Evolutionary conservation across 2,888 invertebrate species (phyloP).

Genomic region (Ischnus inquisitorius): DNA sequence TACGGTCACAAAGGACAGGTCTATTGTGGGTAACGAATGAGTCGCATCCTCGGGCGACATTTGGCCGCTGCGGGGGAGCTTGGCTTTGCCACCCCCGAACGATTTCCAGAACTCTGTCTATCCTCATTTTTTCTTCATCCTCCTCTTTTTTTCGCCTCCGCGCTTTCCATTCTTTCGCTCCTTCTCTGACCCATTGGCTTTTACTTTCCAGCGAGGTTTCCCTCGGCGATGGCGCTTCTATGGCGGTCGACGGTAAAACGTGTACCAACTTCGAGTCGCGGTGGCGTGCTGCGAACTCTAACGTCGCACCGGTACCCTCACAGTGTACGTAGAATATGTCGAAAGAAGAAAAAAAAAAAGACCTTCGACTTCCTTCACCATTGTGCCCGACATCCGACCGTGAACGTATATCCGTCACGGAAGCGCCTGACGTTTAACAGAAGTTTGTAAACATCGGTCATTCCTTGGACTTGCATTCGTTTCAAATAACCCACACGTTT

Average conservation of each 20-base stretch:
- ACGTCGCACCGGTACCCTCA: conserved; percentile 3
- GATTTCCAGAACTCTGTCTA: conserved; percentile 47
- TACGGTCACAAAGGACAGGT: conserved; percentile 54
- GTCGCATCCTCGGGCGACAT: conserved; percentile 65
- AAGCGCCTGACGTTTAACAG: conserved; percentile 33
- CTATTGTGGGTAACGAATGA: conserved; percentile 64
- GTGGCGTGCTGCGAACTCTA: conserved; percentile 1
- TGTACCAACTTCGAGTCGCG: conserved; percentile 19
- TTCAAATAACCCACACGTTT: neutral
- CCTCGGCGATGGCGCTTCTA: conserved; percentile 7
- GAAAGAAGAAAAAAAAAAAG: conserved; percentile 5
- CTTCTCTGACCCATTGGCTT: neutral
- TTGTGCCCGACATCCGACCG: conserved; percentile 37
- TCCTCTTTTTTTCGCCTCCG: conserved; percentile 1
- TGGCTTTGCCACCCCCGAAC: conserved; percentile 58
- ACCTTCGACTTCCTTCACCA: conserved; percentile 28
- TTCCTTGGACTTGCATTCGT: neutral
- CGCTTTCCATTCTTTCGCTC: conserved; percentile 4
- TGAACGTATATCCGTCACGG: conserved; percentile 41
- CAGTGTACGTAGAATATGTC: neutral
- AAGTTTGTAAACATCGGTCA: conserved; percentile 65
- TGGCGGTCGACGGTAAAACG: conserved; percentile 17
- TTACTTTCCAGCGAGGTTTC: neutral
- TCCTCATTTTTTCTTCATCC: neutral
- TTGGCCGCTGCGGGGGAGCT: conserved; percentile 61